Conservation (phyloP, 2,888 invertebrate genomes). For the Taenaris catops region DNA sequence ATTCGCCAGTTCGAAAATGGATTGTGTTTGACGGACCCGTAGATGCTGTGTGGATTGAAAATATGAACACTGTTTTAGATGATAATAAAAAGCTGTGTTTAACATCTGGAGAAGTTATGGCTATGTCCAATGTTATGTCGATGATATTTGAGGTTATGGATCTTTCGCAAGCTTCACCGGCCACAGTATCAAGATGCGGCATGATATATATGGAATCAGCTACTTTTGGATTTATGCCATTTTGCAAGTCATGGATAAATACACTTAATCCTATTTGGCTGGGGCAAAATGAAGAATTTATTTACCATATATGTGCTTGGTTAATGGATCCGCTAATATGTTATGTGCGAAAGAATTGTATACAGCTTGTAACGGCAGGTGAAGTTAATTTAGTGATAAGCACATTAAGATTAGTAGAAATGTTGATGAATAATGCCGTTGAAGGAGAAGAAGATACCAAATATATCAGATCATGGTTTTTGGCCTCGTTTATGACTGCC, state of each 20-base stretch:
- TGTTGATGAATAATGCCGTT: slow-evolving; percentile 87
- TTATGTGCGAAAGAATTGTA: slow-evolving; percentile 86
- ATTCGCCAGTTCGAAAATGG: slow-evolving; percentile 91
- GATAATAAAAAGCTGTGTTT: slow-evolving; percentile 93
- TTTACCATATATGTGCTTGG: slow-evolving; percentile 86
- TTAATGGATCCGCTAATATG: slow-evolving; percentile 86
- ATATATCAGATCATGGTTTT: slow-evolving; percentile 85
- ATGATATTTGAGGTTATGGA: slow-evolving; percentile 95
- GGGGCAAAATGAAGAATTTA: slow-evolving; percentile 78
- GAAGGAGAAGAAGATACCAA: slow-evolving; percentile 85
- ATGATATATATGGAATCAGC: slow-evolving; percentile 95
- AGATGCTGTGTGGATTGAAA: slow-evolving; percentile 95
- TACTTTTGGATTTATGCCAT: slow-evolving; percentile 90
- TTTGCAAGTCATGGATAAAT: slow-evolving; percentile 90
- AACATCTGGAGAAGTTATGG: slow-evolving; percentile 93
- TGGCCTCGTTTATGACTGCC: slow-evolving; percentile 87
- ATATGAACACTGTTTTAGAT: slow-evolving; percentile 93
- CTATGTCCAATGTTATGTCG: slow-evolving; percentile 89
- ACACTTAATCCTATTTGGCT: slow-evolving; percentile 82
- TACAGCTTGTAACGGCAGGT: slow-evolving; percentile 82
- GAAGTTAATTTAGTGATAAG: slow-evolving; percentile 86
- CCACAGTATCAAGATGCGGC: slow-evolving; percentile 93
- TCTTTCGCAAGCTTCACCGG: slow-evolving; percentile 90
- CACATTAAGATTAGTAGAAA: slow-evolving; percentile 86
- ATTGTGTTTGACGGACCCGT: slow-evolving; percentile 95